phyloP scores from a whole-genome alignment of 2,888 invertebrate genomes.

The Trichopoda pennipes region DNA sequence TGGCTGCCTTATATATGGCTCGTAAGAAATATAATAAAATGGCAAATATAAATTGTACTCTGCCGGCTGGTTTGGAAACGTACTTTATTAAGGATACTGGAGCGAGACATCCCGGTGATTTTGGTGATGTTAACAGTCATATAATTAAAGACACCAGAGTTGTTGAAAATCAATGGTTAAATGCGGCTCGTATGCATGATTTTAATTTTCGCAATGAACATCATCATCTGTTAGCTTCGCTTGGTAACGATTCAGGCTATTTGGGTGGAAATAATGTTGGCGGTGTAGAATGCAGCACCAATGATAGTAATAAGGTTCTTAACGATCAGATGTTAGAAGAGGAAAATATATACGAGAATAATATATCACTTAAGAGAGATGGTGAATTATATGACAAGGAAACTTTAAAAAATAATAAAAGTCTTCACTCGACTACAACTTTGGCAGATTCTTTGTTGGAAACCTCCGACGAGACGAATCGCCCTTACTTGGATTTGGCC shows the following conservation, averaged over 20 bases:
- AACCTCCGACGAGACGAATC: conserved; percentile 51
- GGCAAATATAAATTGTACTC: conserved; percentile 76
- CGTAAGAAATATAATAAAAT: conserved; percentile 76
- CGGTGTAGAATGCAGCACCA: background rate
- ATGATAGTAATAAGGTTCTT: conserved; percentile 7
- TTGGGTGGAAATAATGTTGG: conserved; percentile 60
- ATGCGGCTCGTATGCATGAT: conserved; percentile 67
- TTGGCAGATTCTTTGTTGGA: conserved; percentile 64
- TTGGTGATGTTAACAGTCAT: conserved; percentile 8
- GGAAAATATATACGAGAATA: no score
- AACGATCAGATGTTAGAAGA: conserved; percentile 25
- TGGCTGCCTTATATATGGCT: conserved; percentile 70
- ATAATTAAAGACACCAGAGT: conserved; percentile 35
- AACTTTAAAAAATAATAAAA: conserved; percentile 20
- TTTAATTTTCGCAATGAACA: conserved; percentile 71
- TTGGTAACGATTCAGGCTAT: conserved; percentile 71
- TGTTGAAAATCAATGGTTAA: conserved; percentile 63
- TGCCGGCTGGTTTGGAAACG: conserved; percentile 76
- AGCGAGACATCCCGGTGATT: conserved; percentile 30
- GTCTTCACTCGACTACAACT: conserved; percentile 23
- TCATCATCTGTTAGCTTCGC: conserved; percentile 70
- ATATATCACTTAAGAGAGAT: background rate
- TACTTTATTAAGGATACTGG: conserved; percentile 73
- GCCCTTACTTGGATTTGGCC: conserved; percentile 12
- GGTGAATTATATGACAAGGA: conserved; percentile 24